Evolutionary conservation across 2,113 vertebrate species (phyloP).

Genomic region (Oncorhynchus gorbuscha): DNA sequence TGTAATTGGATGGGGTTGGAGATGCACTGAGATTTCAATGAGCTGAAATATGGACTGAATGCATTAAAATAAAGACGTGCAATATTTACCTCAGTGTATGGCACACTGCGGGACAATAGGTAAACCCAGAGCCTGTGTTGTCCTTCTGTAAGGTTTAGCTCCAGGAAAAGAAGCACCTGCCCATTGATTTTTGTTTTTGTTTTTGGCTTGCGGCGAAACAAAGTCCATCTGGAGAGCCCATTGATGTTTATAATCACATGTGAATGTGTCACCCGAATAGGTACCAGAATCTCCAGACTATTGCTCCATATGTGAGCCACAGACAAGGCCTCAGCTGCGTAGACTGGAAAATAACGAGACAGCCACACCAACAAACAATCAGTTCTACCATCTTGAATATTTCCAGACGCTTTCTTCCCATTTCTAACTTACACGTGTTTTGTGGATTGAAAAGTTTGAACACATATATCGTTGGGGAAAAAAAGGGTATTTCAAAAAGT

Average conservation of each 20-base stretch:
- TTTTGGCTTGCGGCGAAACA: not conserved
- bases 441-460: too few species aligned
- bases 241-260: constrained; percentile 18
- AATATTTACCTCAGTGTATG: constrained; percentile 19
- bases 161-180: constrained; percentile 31
- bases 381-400: too few species aligned
- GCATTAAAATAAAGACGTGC: too few species aligned
- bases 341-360: constrained; percentile 10
- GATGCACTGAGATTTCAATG: too few species aligned
- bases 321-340: constrained; percentile 15
- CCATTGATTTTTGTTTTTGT: not conserved
- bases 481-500: too few species aligned
- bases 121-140: constrained; percentile 36
- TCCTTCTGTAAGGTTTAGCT: not conserved
- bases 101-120: constrained; percentile 22
- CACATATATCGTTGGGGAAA: too few species aligned
- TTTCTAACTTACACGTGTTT: too few species aligned
- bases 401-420: too few species aligned
- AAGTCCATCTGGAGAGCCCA: not conserved
- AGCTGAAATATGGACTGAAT: too few species aligned
- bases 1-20: too few species aligned
- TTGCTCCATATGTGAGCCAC: constrained; percentile 13
- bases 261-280: constrained; percentile 3
- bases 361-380: too few species aligned
- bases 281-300: constrained; percentile 6